Evolutionary conservation across 2,113 vertebrate species (phyloP), one percentile per base, ranked within the genome.

Genomic region (Pseudolaguvia tuberculata): DNA sequence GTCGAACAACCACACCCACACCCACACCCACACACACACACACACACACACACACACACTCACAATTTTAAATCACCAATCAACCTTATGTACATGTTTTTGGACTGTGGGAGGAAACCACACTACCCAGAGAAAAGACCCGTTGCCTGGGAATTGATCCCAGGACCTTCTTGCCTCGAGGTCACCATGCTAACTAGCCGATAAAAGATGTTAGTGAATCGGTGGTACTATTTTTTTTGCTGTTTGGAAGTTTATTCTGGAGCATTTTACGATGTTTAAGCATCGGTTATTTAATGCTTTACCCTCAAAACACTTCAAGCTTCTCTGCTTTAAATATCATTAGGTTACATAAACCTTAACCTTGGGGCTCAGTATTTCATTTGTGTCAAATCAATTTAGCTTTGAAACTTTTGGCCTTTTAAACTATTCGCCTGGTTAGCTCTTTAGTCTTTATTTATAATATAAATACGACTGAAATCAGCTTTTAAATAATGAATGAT

Each of bases 331-430:
- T 42, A 72, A 72, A 72, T 50, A 31, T 27, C 42, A 51, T 14
- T n/a, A 31, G 31, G 71, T 66, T 62, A 62, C 51, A 35, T 55
- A 70, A 70, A 52, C 29, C 31, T 55, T 23, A 70, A 39, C 51
- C 48, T 21, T 70, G 31, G n/a, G 27, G 27, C 20, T 70, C 20
- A 35, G 31, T 55, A 18, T 39, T 70, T 17, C 68, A 70, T 48
- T 66, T 66, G 31, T 70, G 31, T 35, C 58, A n/a, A 9, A 35
- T 61, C 35, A 31, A 45, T n/a, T 45, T n/a, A 63, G 45, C 61
- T 65, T 65, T 65, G 21, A 45, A 48, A 48, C 45, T 66, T 17
- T n/a, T 45, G 42, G 25, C 52, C 69, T 71, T 56, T 70, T 42
- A 42, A 10, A 5, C 29, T 70, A 31, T 56, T 10, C 55, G 39